Conservation (phyloP, 2,797 vertebrate species). For the Chaetodon trifasciatus region DNA sequence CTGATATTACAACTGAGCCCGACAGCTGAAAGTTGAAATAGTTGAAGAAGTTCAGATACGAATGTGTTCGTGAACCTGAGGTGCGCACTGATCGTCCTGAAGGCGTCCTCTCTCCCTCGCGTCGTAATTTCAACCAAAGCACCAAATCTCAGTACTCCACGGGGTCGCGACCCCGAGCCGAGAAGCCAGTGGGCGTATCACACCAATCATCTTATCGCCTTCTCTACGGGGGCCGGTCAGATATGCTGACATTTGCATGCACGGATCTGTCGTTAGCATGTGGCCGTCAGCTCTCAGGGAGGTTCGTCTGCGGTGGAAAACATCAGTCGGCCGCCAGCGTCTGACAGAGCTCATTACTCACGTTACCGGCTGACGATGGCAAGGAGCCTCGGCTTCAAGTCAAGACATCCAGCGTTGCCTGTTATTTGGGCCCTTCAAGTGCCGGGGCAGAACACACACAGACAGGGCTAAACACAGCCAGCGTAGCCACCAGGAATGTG, state of each 20-base stretch:
- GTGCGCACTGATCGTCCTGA: conserved; percentile 9
- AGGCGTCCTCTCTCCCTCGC: conserved; percentile 17
- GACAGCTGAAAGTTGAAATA: conserved; percentile 35
- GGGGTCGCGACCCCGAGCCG: conserved; percentile 29
- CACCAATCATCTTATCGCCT: conserved; percentile 60
- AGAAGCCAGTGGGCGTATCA: conserved; percentile 10
- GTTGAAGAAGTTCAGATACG: conserved; percentile 35
- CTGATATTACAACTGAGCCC: conserved; percentile 26
- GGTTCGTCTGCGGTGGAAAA: conserved; percentile 73
- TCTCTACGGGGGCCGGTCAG: conserved; percentile 41
- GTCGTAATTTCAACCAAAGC: conserved; percentile 41
- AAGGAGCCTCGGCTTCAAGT: conserved; percentile 68
- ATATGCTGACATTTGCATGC: conserved; percentile 28
- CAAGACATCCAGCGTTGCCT: conserved; percentile 61
- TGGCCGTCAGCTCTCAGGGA: conserved; percentile 63
- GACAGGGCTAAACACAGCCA: conserved; percentile 53
- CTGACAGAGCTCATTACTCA: conserved; percentile 79
- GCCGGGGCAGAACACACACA: conserved; percentile 67
- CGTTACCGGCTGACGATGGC: conserved; percentile 75
- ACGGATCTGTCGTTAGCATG: conserved; percentile 66
- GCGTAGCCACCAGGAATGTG: conserved; percentile 76
- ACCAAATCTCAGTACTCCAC: conserved; percentile 1
- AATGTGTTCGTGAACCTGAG: conserved; percentile 28
- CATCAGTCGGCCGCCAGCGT: conserved; percentile 68
- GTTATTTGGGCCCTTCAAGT: conserved; percentile 59